phyloP scores from a whole-genome alignment of 2,113 vertebrate species.

The Atrichornis clamosus region DNA sequence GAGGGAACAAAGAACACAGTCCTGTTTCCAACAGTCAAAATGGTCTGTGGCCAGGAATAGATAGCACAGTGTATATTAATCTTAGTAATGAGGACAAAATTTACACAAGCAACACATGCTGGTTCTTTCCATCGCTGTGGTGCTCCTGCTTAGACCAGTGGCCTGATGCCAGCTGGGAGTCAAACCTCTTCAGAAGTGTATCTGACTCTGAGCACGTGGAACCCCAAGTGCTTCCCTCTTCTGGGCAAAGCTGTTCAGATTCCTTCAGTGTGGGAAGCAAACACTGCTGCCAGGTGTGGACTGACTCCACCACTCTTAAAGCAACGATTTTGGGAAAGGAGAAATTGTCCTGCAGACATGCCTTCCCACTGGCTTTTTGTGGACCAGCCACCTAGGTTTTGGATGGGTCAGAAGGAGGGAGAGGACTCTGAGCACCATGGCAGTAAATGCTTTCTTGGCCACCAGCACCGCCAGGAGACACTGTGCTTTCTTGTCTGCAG shows the following conservation, averaged over 20 bases:
- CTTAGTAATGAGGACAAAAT: not conserved
- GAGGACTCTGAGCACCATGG: not conserved
- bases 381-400: not conserved
- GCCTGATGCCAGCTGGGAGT: not conserved
- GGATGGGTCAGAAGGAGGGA: not conserved
- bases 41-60: not conserved
- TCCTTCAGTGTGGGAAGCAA: not conserved
- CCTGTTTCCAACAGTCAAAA: not conserved
- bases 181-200: not conserved
- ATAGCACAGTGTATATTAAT: not conserved
- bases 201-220: not conserved
- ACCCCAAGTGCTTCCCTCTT: not conserved
- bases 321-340: not conserved
- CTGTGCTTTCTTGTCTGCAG: not conserved
- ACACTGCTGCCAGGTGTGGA: fast-evolving
- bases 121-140: not conserved
- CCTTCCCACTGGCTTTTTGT: not conserved
- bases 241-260: not conserved
- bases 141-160: not conserved
- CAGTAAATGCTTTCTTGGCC: not conserved
- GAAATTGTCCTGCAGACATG: fast-evolving
- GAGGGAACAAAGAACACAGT: not conserved
- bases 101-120: not conserved
- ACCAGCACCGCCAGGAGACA: not conserved
- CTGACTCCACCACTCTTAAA: not conserved